Evolutionary conservation across 2,797 vertebrate species (phyloP).

Genomic region (Lithobates sylvaticus): DNA sequence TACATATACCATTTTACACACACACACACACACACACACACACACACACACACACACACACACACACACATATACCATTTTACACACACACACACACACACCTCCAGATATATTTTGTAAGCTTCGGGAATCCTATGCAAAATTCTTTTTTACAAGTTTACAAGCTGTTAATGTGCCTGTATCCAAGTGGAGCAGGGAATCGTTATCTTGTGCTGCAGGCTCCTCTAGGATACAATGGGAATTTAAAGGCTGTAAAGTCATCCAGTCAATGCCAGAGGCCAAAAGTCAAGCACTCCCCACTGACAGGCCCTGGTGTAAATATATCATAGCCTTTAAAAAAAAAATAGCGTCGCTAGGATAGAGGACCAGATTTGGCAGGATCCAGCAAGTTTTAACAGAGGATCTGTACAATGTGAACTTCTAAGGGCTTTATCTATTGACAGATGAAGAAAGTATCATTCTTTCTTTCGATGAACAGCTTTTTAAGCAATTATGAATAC

Average conservation of each 20-base stretch:
- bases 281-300: constrained; percentile 52
- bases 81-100: no score
- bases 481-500: not conserved
- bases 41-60: no score
- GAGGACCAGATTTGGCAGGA: constrained; percentile 52
- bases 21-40: no score
- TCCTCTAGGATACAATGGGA: constrained; percentile 35
- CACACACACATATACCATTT: no score
- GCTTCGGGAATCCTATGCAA: no score
- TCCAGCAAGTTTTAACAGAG: constrained; percentile 43
- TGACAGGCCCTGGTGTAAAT: constrained; percentile 43
- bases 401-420: constrained; percentile 17
- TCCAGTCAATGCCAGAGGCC: constrained; percentile 29
- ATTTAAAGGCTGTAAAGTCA: constrained; percentile 34
- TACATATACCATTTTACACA: no score
- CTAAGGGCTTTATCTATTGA: constrained; percentile 20
- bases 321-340: constrained; percentile 35
- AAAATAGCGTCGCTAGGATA: constrained; percentile 47
- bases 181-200: not conserved
- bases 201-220: constrained; percentile 9
- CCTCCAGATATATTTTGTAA: no score
- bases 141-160: not conserved
- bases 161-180: not conserved
- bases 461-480: not conserved
- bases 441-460: constrained; percentile 14